These are phyloP conservation scores for Pterostichus madidus DNA, from an alignment of 2,888 invertebrate species.

Conservation along the genomic window DNA sequence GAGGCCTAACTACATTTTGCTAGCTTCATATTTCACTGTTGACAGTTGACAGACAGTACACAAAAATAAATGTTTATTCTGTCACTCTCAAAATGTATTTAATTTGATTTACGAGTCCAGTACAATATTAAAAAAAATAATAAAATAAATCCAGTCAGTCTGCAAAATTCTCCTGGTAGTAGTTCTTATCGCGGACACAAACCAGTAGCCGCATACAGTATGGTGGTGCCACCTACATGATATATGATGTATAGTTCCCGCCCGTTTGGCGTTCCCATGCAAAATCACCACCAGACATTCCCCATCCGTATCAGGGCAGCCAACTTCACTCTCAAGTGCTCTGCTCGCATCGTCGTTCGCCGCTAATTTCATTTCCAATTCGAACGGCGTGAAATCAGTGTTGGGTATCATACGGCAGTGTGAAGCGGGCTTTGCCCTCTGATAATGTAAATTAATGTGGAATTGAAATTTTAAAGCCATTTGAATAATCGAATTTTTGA, in stretches of 20 bases:
- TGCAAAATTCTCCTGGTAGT: background rate
- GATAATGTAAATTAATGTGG: conserved; percentile 16
- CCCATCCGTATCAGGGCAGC: too few species aligned
- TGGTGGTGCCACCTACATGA: conserved; percentile 5
- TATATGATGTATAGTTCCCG: conserved; percentile 5
- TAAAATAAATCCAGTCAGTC: too few species aligned
- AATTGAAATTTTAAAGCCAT: conserved; percentile 33
- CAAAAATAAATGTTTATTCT: too few species aligned
- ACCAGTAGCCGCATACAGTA: background rate
- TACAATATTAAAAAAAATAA: too few species aligned
- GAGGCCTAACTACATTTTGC: too few species aligned
- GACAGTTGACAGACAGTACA: too few species aligned
- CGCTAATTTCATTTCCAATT: conserved; percentile 22
- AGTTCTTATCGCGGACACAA: background rate
- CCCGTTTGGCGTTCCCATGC: conserved; percentile 3
- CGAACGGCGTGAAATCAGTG: conserved; percentile 7
- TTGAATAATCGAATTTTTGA: conserved; percentile 57
- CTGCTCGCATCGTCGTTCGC: background rate
- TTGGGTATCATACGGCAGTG: background rate
- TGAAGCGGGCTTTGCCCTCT: conserved; percentile 10
- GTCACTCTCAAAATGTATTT: too few species aligned
- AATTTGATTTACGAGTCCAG: too few species aligned
- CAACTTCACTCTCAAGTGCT: conserved; percentile 15
- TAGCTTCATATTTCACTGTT: too few species aligned
- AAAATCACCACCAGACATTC: conserved; percentile 1